These are phyloP conservation scores for Hafferia zeledoni DNA, from an alignment of 2,797 vertebrate species.

Conservation along the genomic window DNA sequence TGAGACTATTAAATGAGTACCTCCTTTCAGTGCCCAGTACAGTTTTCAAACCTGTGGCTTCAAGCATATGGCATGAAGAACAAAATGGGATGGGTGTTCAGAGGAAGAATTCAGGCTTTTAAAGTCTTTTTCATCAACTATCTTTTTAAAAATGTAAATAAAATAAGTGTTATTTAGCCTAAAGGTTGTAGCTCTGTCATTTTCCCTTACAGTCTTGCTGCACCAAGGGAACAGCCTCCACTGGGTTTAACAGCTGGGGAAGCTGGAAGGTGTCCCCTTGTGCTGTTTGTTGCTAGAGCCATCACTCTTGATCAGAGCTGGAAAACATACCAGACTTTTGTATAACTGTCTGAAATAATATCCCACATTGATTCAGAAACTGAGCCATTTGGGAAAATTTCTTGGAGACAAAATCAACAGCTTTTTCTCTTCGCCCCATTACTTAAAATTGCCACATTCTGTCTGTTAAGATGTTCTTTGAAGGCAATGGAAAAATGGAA, in stretches of 20 bases:
- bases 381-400: not conserved
- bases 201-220: not conserved
- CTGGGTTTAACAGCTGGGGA: not conserved
- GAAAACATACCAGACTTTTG: not conserved
- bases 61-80: not conserved
- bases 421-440: not conserved
- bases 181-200: not conserved
- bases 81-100: accelerated
- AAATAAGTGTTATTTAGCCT: not conserved
- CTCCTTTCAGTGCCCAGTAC: not conserved
- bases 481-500: not conserved
- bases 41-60: not conserved
- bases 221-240: not conserved
- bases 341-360: not conserved
- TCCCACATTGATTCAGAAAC: not conserved
- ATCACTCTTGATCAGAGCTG: not conserved
- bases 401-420: not conserved
- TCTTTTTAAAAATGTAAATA: not conserved
- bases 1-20: not conserved
- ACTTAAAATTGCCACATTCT: not conserved
- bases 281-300: not conserved
- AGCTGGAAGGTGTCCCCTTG: not conserved
- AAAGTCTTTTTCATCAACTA: not conserved
- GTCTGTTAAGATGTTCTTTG: not conserved
- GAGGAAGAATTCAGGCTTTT: not conserved